Percentiles rank a stretch among this genome's conserved stretches.
These are phyloP conservation scores for Auanema freiburgensis DNA, from an alignment of 2,888 invertebrate species.

Conservation along the genomic window DNA sequence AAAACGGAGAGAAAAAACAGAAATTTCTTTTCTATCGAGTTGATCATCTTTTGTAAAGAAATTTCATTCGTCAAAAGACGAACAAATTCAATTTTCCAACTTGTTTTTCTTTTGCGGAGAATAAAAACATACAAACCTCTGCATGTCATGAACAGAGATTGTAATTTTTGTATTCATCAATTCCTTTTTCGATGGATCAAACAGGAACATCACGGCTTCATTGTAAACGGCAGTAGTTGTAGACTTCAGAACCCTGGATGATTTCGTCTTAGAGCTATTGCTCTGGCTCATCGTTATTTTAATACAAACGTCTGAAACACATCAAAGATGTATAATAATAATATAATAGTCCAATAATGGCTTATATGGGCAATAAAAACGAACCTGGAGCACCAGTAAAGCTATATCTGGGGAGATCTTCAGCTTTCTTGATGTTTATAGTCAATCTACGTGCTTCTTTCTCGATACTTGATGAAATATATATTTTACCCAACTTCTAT, in stretches of 20 bases:
- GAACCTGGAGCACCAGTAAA: conserved; percentile 67
- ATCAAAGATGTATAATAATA: neutral
- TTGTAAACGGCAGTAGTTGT: conserved; percentile 54
- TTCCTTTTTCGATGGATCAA: conserved; percentile 64
- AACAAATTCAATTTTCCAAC: neutral
- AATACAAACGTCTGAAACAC: conserved; percentile 66
- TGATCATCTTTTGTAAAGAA: too few relatives aligned
- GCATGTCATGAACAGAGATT: conserved; percentile 63
- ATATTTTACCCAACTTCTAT: conserved; percentile 67
- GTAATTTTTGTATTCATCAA: conserved; percentile 65
- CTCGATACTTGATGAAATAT: conserved; percentile 65
- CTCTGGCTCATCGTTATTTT: conserved; percentile 65
- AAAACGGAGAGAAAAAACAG: too few relatives aligned
- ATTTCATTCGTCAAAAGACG: too few relatives aligned
- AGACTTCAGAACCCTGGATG: conserved; percentile 58
- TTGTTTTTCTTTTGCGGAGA: neutral
- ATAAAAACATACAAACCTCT: conserved; percentile 36
- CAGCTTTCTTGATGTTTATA: conserved; percentile 66
- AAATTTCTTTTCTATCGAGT: too few relatives aligned
- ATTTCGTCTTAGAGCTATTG: conserved; percentile 60
- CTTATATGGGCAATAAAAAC: too few relatives aligned
- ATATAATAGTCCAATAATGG: too few relatives aligned
- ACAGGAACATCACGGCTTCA: conserved; percentile 63
- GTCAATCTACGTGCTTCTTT: conserved; percentile 65
- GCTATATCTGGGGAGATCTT: conserved; percentile 65